Evolutionary conservation across 2,113 vertebrate species (phyloP).

Genomic region (Menura novaehollandiae): DNA sequence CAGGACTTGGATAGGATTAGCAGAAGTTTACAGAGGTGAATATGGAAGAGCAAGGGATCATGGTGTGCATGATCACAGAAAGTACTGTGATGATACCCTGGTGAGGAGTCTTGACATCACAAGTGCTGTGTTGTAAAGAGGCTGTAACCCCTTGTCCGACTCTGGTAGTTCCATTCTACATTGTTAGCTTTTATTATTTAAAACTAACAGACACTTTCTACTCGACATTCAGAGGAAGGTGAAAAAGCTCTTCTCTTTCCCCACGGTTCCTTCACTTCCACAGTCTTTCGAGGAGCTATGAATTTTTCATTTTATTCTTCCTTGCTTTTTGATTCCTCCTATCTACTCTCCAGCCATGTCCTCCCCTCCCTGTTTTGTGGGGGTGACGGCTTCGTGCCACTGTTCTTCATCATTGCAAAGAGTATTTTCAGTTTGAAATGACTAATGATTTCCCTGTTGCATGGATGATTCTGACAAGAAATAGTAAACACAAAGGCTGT

Average conservation of each 20-base stretch:
- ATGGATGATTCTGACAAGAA: neutral
- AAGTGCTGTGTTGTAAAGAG: neutral
- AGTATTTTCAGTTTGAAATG: neutral
- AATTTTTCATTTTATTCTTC: neutral
- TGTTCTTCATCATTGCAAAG: neutral
- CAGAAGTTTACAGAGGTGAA: neutral
- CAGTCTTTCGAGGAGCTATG: neutral
- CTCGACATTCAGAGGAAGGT: neutral
- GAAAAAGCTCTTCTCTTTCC: neutral
- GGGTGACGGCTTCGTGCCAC: neutral
- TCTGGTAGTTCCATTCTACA: neutral
- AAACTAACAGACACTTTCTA: neutral
- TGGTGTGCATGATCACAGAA: neutral
- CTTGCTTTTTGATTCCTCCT: neutral
- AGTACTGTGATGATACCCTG: neutral
- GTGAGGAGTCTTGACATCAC: neutral
- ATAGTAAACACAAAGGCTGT: slow-evolving; percentile 10
- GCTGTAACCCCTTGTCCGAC: neutral
- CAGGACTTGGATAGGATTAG: neutral
- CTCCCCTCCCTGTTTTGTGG: neutral
- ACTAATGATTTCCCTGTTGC: slow-evolving; percentile 24
- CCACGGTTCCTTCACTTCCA: neutral
- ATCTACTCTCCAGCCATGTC: neutral
- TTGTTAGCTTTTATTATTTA: neutral
- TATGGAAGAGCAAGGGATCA: neutral